Conservation (phyloP, 2,797 vertebrate genomes). For the Myoxocephalus aenaeus region DNA sequence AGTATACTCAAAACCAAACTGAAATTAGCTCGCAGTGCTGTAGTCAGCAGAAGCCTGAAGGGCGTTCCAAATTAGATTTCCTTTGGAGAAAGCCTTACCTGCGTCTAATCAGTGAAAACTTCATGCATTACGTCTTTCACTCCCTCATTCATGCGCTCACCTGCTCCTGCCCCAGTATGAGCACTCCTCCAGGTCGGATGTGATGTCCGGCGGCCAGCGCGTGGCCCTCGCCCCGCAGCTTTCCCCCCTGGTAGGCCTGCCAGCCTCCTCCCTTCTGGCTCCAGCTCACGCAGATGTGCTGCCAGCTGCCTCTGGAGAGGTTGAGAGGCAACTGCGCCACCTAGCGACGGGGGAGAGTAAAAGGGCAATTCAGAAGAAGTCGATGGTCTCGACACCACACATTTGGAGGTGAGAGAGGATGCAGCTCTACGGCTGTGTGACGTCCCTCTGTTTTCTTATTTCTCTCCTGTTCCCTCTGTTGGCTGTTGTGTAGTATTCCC, state of each 20-base stretch:
- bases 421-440: background rate
- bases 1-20: background rate
- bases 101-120: background rate
- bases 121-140: background rate
- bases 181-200: conserved; percentile 90
- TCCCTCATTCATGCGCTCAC: conserved; percentile 67
- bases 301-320: conserved; percentile 91
- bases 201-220: conserved; percentile 93
- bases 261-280: conserved; percentile 92
- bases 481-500: conserved; percentile 19
- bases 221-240: conserved; percentile 88
- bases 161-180: conserved; percentile 97
- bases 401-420: background rate
- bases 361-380: background rate
- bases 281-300: conserved; percentile 95
- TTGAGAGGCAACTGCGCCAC: conserved; percentile 92
- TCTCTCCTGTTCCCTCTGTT: conserved; percentile 2
- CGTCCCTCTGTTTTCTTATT: background rate
- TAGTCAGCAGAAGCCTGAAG: conserved; percentile 23
- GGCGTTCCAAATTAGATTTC: conserved; percentile 6
- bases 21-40: background rate
- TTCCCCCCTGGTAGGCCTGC: conserved; percentile 94
- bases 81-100: background rate
- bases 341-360: conserved; percentile 74
- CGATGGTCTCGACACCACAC: background rate